These are phyloP conservation scores for Tuberolachnus salignus DNA, from an alignment of 2,888 invertebrate genomes.

Conservation along the genomic window DNA sequence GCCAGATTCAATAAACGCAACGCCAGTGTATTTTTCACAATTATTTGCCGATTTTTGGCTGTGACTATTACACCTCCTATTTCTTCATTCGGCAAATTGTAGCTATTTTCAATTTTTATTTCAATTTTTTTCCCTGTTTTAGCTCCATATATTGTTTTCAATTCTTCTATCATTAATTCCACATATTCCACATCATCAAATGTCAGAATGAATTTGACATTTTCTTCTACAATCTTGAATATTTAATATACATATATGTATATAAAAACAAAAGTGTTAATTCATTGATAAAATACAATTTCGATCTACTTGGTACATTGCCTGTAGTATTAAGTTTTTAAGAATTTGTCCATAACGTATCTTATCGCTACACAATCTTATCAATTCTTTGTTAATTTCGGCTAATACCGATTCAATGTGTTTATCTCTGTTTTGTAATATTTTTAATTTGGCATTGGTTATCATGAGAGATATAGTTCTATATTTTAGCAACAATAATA, in stretches of 20 bases:
- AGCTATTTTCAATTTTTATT: slow-evolving; percentile 31
- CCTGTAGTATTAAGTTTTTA: slow-evolving; percentile 44
- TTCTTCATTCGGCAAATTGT: neutral
- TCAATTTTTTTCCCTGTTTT: slow-evolving; percentile 7
- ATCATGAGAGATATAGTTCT: slow-evolving; percentile 18
- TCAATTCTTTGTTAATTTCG: slow-evolving; percentile 22
- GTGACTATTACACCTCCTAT: slow-evolving; percentile 34
- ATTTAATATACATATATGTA: neutral
- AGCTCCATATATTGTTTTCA: neutral
- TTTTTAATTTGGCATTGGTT: slow-evolving; percentile 22
- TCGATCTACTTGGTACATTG: slow-evolving; percentile 37
- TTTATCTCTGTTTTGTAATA: slow-evolving; percentile 15
- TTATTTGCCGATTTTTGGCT: neutral
- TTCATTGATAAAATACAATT: neutral
- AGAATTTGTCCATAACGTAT: neutral
- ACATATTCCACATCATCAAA: neutral
- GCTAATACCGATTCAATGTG: slow-evolving; percentile 34
- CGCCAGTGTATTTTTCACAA: slow-evolving; percentile 35
- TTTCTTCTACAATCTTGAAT: slow-evolving; percentile 32
- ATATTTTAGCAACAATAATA: neutral
- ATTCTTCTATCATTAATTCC: slow-evolving; percentile 5
- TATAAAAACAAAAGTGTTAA: neutral
- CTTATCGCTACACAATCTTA: neutral
- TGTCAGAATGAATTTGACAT: slow-evolving; percentile 24
- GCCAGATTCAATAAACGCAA: slow-evolving; percentile 1